A percentile compares a stretch with the other conserved stretches of the same genome.
Evolutionary conservation across 2,797 vertebrate species (phyloP).

Genomic region (Eptatretus atami): DNA sequence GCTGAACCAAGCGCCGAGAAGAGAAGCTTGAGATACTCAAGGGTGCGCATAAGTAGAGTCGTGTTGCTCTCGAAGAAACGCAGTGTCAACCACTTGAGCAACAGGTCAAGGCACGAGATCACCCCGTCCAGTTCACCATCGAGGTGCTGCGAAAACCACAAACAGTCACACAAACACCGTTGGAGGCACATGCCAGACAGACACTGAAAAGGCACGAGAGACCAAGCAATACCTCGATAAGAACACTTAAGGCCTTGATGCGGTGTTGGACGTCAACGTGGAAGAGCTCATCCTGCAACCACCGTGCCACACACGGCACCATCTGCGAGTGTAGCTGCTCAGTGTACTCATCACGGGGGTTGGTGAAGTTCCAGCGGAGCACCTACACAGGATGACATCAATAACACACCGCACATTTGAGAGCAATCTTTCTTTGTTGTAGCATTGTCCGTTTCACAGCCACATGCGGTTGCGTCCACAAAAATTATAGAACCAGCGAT

Average conservation of each 20-base stretch:
- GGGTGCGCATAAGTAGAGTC: constrained; percentile 66
- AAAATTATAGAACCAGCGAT: too few relatives aligned
- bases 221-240: constrained; percentile 55
- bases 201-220: background rate
- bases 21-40: constrained; percentile 76
- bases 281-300: constrained; percentile 83
- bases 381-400: too few relatives aligned
- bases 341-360: constrained; percentile 72
- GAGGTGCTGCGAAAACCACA: constrained; percentile 26
- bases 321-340: constrained; percentile 83
- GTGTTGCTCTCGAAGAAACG: constrained; percentile 96
- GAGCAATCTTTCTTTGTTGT: too few relatives aligned
- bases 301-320: constrained; percentile 51
- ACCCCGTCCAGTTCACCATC: constrained; percentile 60
- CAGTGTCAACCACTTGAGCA: constrained; percentile 82
- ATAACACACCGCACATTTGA: too few relatives aligned
- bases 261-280: constrained; percentile 86
- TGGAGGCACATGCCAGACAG: background rate
- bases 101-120: constrained; percentile 54
- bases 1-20: constrained; percentile 48
- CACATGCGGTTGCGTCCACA: too few relatives aligned
- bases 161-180: background rate
- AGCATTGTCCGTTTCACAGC: too few relatives aligned
- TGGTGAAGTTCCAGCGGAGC: constrained; percentile 50
- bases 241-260: constrained; percentile 54